A percentile compares a stretch with the other conserved stretches of the same genome.
These are phyloP conservation scores for Austrofundulus limnaeus DNA, from an alignment of 2,113 vertebrate genomes.

Conservation along the genomic window DNA sequence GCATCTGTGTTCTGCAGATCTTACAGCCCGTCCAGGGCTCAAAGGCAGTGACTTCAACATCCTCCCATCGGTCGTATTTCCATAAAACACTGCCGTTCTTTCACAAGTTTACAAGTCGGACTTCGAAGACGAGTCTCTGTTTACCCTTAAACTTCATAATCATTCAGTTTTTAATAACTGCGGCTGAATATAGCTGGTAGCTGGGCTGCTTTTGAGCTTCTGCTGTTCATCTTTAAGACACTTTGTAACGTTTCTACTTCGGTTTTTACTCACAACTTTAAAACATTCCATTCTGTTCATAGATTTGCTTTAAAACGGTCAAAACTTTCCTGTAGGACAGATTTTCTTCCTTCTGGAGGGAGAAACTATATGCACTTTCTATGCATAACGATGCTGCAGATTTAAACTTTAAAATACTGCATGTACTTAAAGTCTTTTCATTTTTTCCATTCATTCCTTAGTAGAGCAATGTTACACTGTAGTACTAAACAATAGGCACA, in stretches of 20 bases:
- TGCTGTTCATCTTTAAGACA: constrained; percentile 24
- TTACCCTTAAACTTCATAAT: constrained; percentile 45
- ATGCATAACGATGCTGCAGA: not conserved
- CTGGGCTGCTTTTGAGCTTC: not conserved
- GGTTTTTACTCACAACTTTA: constrained; percentile 39
- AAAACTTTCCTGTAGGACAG: constrained; percentile 18
- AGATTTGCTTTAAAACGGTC: constrained; percentile 29
- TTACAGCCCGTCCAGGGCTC: constrained; percentile 22
- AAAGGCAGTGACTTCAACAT: constrained; percentile 11
- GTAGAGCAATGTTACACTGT: constrained; percentile 22
- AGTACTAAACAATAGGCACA: constrained; percentile 2
- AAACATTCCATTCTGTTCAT: constrained; percentile 53
- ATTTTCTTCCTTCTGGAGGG: constrained; percentile 2
- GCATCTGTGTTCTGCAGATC: constrained; percentile 43
- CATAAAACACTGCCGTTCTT: constrained; percentile 46
- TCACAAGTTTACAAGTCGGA: constrained; percentile 54
- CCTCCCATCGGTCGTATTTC: constrained; percentile 8
- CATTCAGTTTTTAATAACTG: not conserved
- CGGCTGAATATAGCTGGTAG: constrained; percentile 9
- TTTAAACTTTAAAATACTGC: constrained; percentile 13
- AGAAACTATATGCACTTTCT: constrained; percentile 38
- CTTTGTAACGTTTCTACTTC: constrained; percentile 28
- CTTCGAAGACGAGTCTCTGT: constrained; percentile 40
- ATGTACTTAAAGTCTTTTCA: constrained; percentile 9
- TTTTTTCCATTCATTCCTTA: constrained; percentile 23